Conservation (phyloP, 2,888 invertebrate species). For the Cabera pusaria region DNA sequence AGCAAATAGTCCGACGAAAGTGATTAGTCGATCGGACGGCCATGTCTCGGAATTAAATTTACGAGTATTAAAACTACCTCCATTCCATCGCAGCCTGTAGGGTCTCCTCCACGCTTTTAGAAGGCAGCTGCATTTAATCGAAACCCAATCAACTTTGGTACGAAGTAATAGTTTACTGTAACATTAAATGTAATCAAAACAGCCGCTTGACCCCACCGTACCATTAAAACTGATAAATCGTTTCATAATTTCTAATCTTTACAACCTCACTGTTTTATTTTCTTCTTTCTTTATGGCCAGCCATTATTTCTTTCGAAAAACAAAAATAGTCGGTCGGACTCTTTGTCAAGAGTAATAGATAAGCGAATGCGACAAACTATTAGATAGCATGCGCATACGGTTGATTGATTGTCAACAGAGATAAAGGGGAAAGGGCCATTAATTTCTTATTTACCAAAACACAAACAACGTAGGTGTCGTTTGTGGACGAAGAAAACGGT, state of each 20-base stretch:
- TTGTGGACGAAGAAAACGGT: slow-evolving; percentile 61
- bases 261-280: slow-evolving; percentile 41
- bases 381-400: slow-evolving; percentile 47
- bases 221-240: slow-evolving; percentile 61
- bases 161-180: slow-evolving; percentile 69
- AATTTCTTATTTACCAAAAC: slow-evolving; percentile 69
- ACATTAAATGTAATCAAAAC: slow-evolving; percentile 71
- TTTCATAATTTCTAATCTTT: slow-evolving; percentile 59
- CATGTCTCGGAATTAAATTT: slow-evolving; percentile 71
- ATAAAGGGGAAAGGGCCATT: slow-evolving; percentile 64
- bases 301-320: slow-evolving; percentile 25
- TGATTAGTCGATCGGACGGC: slow-evolving; percentile 70
- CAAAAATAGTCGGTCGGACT: slow-evolving; percentile 19
- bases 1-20: slow-evolving; percentile 59
- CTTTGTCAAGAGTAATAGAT: slow-evolving; percentile 33
- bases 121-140: slow-evolving; percentile 74
- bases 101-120: slow-evolving; percentile 55
- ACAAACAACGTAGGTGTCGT: slow-evolving; percentile 62
- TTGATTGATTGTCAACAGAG: slow-evolving; percentile 65
- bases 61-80: slow-evolving; percentile 80
- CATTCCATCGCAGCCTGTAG: slow-evolving; percentile 67
- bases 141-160: slow-evolving; percentile 72
- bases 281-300: slow-evolving; percentile 48
- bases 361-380: slow-evolving; percentile 45
- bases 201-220: slow-evolving; percentile 50